Evolutionary conservation across 1,140 invertebrate genomes (phyloP).

Genomic region (Brachionus rotundiformis): DNA sequence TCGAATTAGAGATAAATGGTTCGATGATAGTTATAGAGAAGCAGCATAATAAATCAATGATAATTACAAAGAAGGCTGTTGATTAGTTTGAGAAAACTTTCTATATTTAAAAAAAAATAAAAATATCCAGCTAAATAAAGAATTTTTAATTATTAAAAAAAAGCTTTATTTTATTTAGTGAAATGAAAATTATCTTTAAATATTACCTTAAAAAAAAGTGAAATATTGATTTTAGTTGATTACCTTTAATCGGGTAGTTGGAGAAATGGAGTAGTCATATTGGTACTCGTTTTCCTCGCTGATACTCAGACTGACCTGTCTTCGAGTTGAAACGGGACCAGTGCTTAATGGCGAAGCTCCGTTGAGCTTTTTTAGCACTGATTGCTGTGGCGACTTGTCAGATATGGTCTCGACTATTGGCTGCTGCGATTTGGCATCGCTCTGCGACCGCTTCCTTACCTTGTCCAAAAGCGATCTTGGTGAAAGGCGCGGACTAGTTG

Average conservation of each 20-base stretch:
- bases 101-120: too few species aligned
- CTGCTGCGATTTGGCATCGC: conserved; percentile 42
- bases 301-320: conserved; percentile 37
- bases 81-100: too few species aligned
- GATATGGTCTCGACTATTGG: neutral
- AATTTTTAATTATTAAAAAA: too few species aligned
- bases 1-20: too few species aligned
- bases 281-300: conserved; percentile 34
- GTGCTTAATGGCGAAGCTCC: neutral
- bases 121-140: too few species aligned
- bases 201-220: neutral
- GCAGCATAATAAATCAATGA: too few species aligned
- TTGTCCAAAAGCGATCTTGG: conserved; percentile 19
- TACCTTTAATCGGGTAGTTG: neutral
- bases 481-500: conserved; percentile 33
- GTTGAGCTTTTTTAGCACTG: neutral
- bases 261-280: neutral
- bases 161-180: neutral
- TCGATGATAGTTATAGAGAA: too few species aligned
- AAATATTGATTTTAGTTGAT: neutral
- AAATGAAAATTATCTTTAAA: neutral
- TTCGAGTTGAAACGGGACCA: neutral
- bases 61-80: too few species aligned
- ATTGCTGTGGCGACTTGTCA: neutral
- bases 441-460: conserved; percentile 18